A percentile compares a stretch with the other conserved stretches of the same genome.
Conservation (phyloP, 2,113 vertebrate species). For the Sisor rabdophorus region DNA sequence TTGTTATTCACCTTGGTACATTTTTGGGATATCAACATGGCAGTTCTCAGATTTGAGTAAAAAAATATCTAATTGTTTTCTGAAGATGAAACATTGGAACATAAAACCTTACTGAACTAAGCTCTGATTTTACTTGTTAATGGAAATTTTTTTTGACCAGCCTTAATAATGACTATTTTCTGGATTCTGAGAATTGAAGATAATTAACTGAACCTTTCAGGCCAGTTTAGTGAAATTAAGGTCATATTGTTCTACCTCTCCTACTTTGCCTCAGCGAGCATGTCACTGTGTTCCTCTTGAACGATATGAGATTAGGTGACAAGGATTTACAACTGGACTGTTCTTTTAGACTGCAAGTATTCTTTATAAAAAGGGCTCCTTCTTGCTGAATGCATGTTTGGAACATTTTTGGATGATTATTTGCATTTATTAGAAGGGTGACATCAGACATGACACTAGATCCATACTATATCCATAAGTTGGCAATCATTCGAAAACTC, state of each 20-base stretch:
- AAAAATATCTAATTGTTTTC: too few species aligned
- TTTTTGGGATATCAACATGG: too few species aligned
- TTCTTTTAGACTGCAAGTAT: background rate
- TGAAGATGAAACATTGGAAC: too few species aligned
- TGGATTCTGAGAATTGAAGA: background rate
- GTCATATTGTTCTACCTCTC: conserved; percentile 14
- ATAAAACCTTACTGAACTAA: too few species aligned
- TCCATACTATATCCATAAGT: background rate
- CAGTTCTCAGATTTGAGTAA: too few species aligned
- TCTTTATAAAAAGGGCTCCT: background rate
- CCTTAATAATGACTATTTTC: background rate
- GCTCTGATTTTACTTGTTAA: background rate
- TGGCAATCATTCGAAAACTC: background rate
- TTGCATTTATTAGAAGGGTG: background rate
- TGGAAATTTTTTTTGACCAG: background rate
- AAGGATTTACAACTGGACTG: background rate
- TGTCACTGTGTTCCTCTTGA: background rate
- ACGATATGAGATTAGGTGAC: background rate
- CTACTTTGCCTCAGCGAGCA: background rate
- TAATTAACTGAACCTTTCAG: conserved; percentile 1
- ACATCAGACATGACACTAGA: background rate
- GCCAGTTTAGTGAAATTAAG: conserved; percentile 1
- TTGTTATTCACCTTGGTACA: too few species aligned
- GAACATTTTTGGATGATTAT: background rate
- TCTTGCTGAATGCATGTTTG: background rate